Evolutionary conservation across 2,797 vertebrate species (phyloP), one percentile per base, ranked within the genome.

Genomic region (Aplochiton taeniatus): DNA sequence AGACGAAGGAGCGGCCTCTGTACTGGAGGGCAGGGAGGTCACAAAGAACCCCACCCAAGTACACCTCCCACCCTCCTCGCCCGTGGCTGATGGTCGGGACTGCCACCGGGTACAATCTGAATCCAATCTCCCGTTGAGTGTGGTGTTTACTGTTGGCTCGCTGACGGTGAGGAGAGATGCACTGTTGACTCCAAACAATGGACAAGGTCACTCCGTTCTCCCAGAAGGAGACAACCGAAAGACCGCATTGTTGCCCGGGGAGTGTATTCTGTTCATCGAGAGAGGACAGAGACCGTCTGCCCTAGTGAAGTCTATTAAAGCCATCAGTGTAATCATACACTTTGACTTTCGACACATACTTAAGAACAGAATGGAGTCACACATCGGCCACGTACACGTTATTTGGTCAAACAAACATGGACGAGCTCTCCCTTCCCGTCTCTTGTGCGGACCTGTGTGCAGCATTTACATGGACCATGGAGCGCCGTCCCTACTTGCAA

Each of bases 401-500:
- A 47, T 41, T n/a, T 5, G 2, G 14, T 17, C 18, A 44, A n/a
- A 58, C 14, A 16, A 4, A 0, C 56, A 42, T 31, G 0, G 11
- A 59, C n/a, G 8, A 1, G 42, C 19, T 4, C 4, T 11, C 60
- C 60, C 17, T 9, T 59, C 10, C 44, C 6, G 14, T 10, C 43
- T 12, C 17, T 46, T 47, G 4, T 17, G 0, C 1, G 14, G 50
- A 51, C 9, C 16, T 59, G 18, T 18, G 58, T 11, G 18, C 44
- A 47, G 50, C n/a, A 43, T 77, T 77, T 80, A 63, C 67, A 66
- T 73, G 63, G 1, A 31, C 8, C 16, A 41, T 55, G 41, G 61
- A 43, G 9, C 63, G 31, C 55, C 69, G 75, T 75, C 47, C 62
- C 60, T n/a, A 66, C 53, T 17, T 70, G 72, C 65, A 80, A 70